Base-by-base conservation (phyloP, 1,140 invertebrate species). In the Aphidius gifuensis region DNA sequence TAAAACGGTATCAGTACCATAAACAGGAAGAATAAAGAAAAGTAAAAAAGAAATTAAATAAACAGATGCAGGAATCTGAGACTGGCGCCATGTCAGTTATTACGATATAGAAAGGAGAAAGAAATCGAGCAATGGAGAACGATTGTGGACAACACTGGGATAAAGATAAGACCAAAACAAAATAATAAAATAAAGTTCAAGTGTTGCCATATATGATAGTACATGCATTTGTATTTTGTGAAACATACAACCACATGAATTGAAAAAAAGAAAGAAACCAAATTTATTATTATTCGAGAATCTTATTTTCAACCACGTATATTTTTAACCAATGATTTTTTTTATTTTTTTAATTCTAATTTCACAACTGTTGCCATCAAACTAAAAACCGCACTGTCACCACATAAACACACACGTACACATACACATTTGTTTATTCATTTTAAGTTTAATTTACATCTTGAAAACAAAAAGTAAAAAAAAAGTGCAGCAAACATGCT, bases 51-150 rank as follows among this genome's bases (percentile, higher is more conserved):
- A 60, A 56, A 47, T 56, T 51, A 64, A 58, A 56, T 74, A 76
- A 79, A 72, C 74, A 77, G 75, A 78, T 75, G 75, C 76, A 78
- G 75, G 76, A 78, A 78, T 79, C 68, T 66, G 64, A 65, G 62
- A 67, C 74, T 74, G 76, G 76, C 76, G 77, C 76, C 77, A 69
- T 65, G 64, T 44, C 47, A 65, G 66, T 72, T 46, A 44, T 32
- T 32, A 32, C 23, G 23, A 32, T 32, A 38, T 43, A 58, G 45
- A 46, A 47, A 50, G 55, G 56, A 62, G 65, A 66, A 61, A 61
- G 45, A 67, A 61, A 16, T 49, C 43, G 64, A 58, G 54, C 46
- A 55, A 58, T 11, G 64, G 60, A 68, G 59, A 61, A 46, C n/a
- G 45, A 54, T 43, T 43, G 48, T 58, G 6, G 54, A 66, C 61